Evolutionary conservation across 2,888 invertebrate genomes (phyloP), one percentile per base, ranked within the genome.

Genomic region (Aporophyla nigra): DNA sequence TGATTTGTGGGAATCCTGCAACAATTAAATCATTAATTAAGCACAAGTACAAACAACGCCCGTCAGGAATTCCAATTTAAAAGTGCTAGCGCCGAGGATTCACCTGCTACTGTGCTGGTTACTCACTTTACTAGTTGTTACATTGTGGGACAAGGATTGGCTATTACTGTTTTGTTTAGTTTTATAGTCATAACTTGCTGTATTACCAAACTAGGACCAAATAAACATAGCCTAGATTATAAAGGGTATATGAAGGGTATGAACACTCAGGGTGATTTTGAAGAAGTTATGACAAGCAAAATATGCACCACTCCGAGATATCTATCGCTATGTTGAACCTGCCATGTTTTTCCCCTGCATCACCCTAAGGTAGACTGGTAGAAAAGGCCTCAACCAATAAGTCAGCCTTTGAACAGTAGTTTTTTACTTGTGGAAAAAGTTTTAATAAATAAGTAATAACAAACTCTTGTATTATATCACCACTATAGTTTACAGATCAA

Each of bases 1-100:
- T 97, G 92, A 97, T 97, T 92, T 97, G 97, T 87, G 97, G 97
- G 94, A 97, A 97, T 83, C 97, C 97, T 97, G 97, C 85, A 92
- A 95, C 90, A 91, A 90, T 88, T 87, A 90, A 82, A 83, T 91
- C 91, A 93, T 94, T 93, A 92, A 93, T 94, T 93, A 93, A 92
- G 89, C 85, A 90, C 92, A 59, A 63, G 90, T 85, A 90, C 92
- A 80, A 80, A 90, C 92, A 92, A 91, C 91, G 89, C 87, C 89
- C 86, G 83, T 78, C 82, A 84, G 84, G 84, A 84, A 84, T 84
- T 86, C 71, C 68, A 75, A 84, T 84, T 83, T 84, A 84, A 84
- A 84, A 84, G 80, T 73, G 84, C 74, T 84, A 40, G 62, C 82
- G 33, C 21, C 59, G 56, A 19, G 58, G 71, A 67, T 54, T 16